Base-by-base conservation (phyloP, 2,113 vertebrate species). In the Orcinus orca region DNA sequence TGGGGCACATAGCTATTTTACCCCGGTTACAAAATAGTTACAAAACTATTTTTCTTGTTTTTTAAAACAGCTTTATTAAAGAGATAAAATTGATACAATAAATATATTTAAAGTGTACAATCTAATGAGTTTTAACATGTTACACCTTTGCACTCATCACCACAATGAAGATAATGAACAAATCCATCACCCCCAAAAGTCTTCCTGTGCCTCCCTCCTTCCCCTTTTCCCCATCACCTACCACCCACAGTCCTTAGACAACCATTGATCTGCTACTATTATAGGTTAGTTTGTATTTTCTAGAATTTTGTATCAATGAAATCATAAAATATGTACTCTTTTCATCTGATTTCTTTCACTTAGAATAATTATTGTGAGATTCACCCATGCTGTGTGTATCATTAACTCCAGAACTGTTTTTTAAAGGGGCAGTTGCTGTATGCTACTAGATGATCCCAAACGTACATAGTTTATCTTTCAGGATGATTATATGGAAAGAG, bases 1-100 rank as follows among this genome's bases (percentile, higher is more conserved):
- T 47, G 47, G 23, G 50, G 6, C 33, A 80, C 10, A 38, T 6
- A 60, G n/a, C 26, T 91, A 55, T 58, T 94, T 83, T 95, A 83
- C 23, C 23, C 50, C n/a, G 50, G 11, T 53, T 53, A 18, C 50
- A 53, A 53, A 53, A 53, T 53, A 90, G 23, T 41, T 50, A 58
- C 18, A 81, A 82, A 90, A 79, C 6, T 65, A 44, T 10, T 74
- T 96, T 88, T 79, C 14, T 89, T 84, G 21, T 41, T 58, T 68
- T 94, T 92, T 60, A 50, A n/a, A 88, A 76, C 31, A 93, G 84
- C 23, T 88, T 58, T 88, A 95, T 74, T 65, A 92, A 84, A 76
- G 44, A 77, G 50, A 53, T 38, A 89, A 67, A 77, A 85, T 7
- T 4, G 17, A 70, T 55, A 91, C 21, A 95, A 82, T 88, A 82